These are phyloP conservation scores for Hofmannophila pseudospretella DNA, from an alignment of 2,888 invertebrate genomes.

Conservation along the genomic window DNA sequence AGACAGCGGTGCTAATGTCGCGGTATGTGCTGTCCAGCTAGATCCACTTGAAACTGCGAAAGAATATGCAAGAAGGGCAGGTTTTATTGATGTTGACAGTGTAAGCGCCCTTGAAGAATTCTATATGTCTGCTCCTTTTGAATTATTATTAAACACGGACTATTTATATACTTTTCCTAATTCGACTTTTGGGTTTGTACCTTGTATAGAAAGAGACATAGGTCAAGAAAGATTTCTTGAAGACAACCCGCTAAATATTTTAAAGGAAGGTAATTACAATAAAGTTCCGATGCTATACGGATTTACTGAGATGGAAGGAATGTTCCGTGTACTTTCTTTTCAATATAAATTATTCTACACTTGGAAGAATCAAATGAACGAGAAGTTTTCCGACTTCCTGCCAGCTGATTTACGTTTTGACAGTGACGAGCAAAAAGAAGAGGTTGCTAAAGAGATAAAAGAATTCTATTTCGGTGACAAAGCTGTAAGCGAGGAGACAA, in stretches of 20 bases:
- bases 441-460: constrained; percentile 28
- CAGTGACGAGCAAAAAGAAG: constrained; percentile 24
- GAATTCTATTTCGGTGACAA: constrained; percentile 33
- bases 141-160: neutral
- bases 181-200: constrained; percentile 16
- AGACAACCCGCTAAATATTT: constrained; percentile 32
- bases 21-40: constrained; percentile 7
- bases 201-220: constrained; percentile 21
- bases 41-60: constrained; percentile 10
- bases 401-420: constrained; percentile 38
- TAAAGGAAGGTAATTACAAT: constrained; percentile 26
- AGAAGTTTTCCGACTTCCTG: constrained; percentile 43
- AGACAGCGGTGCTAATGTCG: constrained; percentile 13
- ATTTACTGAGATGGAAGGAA: constrained; percentile 43
- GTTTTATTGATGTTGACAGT: constrained; percentile 12
- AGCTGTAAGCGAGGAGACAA: constrained; percentile 19
- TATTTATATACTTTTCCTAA: too few species aligned
- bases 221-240: constrained; percentile 28
- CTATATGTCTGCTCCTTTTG: constrained; percentile 4
- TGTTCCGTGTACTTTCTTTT: constrained; percentile 19
- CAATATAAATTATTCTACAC: neutral
- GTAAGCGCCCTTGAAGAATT: constrained; percentile 17
- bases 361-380: constrained; percentile 31
- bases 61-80: constrained; percentile 4
- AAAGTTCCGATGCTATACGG: constrained; percentile 42